Evolutionary conservation across 2,797 vertebrate genomes (phyloP).

Genomic region (Sebastes itinus): DNA sequence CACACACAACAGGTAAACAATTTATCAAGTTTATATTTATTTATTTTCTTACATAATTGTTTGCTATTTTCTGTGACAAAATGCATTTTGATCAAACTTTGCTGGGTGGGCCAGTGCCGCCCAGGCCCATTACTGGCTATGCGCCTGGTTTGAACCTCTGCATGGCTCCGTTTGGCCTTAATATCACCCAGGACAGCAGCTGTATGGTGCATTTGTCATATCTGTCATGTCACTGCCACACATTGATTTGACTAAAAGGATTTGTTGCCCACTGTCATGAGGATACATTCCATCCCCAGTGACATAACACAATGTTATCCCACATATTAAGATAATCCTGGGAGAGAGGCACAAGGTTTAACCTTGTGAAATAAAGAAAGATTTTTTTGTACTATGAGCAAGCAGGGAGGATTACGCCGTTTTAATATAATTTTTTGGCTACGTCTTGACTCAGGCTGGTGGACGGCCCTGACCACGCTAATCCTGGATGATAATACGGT

Average conservation of each 20-base stretch:
- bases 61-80: background rate
- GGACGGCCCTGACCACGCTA: constrained; percentile 44
- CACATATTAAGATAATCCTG: constrained; percentile 75
- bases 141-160: background rate
- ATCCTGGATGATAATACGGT: constrained; percentile 58
- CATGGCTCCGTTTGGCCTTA: background rate
- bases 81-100: background rate
- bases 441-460: constrained; percentile 49
- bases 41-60: background rate
- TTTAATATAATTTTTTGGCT: constrained; percentile 62
- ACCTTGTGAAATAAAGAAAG: constrained; percentile 69
- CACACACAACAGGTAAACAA: too few species aligned
- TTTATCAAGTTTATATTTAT: background rate
- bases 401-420: constrained; percentile 54
- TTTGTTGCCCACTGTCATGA: constrained; percentile 68
- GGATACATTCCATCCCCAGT: constrained; percentile 64
- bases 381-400: constrained; percentile 39
- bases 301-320: constrained; percentile 76
- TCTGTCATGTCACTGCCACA: constrained; percentile 56
- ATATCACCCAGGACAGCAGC: constrained; percentile 17
- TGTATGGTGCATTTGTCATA: constrained; percentile 47
- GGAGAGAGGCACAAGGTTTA: constrained; percentile 57
- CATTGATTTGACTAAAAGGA: constrained; percentile 78
- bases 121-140: background rate
- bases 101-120: background rate